Evolutionary conservation across 2,888 invertebrate genomes (phyloP).

Genomic region (Epistrophe grossulariae): DNA sequence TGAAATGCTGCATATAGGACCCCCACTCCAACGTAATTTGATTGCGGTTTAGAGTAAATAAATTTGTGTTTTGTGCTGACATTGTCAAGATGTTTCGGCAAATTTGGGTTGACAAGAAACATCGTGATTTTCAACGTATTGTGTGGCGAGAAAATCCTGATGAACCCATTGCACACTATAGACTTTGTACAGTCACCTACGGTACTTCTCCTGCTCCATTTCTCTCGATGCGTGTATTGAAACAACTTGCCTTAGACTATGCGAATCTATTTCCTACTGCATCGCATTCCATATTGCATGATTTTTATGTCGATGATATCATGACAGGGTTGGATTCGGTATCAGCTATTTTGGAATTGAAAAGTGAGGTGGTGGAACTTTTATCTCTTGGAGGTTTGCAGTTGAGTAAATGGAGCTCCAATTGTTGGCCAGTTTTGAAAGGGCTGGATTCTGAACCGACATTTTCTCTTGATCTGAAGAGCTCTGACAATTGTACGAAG

Average conservation of each 20-base stretch:
- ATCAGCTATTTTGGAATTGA: neutral
- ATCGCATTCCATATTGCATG: slow-evolving; percentile 11
- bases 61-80: neutral
- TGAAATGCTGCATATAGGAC: neutral
- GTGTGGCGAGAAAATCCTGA: slow-evolving; percentile 61
- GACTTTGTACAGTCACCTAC: no score
- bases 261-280: neutral
- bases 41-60: neutral
- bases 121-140: slow-evolving; percentile 69
- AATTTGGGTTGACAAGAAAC: slow-evolving; percentile 31
- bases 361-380: neutral
- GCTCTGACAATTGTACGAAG: no score
- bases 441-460: neutral
- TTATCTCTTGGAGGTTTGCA: neutral
- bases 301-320: slow-evolving; percentile 6
- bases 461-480: slow-evolving; percentile 17
- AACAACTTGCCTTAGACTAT: slow-evolving; percentile 20
- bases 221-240: slow-evolving; percentile 21
- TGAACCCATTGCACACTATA: neutral
- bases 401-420: no score
- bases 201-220: slow-evolving; percentile 21
- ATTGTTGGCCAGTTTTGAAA: no score
- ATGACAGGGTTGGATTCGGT: neutral
- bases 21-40: neutral
- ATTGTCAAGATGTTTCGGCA: slow-evolving; percentile 17